phyloP scores from a whole-genome alignment of 2,888 invertebrate species.

The Synergus laeviventris region DNA sequence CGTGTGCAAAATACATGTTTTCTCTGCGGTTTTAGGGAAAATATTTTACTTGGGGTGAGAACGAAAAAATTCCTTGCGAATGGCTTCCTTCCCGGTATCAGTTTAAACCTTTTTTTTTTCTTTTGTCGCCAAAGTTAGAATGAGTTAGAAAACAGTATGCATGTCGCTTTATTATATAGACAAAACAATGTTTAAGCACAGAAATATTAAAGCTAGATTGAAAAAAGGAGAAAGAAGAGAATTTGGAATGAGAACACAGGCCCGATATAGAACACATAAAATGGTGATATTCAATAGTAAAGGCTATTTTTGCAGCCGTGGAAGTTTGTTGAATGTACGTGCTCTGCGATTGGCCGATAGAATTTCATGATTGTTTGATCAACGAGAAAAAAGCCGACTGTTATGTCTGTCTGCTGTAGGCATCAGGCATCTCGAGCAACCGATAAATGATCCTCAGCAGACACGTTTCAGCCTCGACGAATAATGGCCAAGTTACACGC shows the following conservation, averaged over 20 bases:
- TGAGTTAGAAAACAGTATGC: background rate
- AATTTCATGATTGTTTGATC: slow-evolving; percentile 36
- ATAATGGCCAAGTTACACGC: slow-evolving; percentile 27
- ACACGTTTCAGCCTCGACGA: slow-evolving; percentile 8
- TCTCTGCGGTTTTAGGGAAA: slow-evolving; percentile 16
- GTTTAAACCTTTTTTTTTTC: background rate
- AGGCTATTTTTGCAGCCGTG: slow-evolving; percentile 17
- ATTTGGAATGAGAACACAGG: slow-evolving; percentile 2
- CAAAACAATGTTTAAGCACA: no score
- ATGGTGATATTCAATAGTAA: background rate
- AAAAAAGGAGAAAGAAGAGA: background rate
- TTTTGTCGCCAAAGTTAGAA: background rate
- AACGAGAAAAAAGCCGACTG: slow-evolving; percentile 25
- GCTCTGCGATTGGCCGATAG: background rate
- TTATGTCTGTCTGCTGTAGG: slow-evolving; percentile 19
- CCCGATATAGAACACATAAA: background rate
- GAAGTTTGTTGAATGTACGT: slow-evolving; percentile 10
- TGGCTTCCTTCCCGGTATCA: background rate
- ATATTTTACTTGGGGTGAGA: slow-evolving; percentile 18
- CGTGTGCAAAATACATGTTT: slow-evolving; percentile 17
- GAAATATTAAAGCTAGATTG: no score
- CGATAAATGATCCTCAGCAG: slow-evolving; percentile 38
- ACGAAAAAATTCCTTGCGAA: slow-evolving; percentile 16
- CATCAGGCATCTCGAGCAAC: slow-evolving; percentile 23
- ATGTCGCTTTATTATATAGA: no score